phyloP scores from a whole-genome alignment of 2,888 invertebrate genomes.

The Philonicus albiceps region DNA sequence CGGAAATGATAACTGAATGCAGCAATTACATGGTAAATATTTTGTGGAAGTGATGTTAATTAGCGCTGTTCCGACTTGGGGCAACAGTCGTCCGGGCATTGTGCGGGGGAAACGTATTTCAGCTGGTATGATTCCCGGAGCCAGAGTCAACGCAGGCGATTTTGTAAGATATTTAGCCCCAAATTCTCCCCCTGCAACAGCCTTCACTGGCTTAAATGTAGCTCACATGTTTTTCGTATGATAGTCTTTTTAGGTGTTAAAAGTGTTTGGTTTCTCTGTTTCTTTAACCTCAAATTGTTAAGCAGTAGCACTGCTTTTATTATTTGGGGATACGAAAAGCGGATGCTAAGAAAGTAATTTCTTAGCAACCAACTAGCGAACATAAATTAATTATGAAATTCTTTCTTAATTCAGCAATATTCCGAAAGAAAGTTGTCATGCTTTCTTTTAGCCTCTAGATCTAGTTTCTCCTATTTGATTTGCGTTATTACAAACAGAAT shows the following conservation, averaged over 20 bases:
- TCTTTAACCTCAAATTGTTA: no score
- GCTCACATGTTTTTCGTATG: not conserved
- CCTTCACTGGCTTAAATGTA: no score
- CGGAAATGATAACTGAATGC: constrained; percentile 58
- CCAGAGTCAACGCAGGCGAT: not conserved
- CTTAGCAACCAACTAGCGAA: no score
- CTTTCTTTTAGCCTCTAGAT: no score
- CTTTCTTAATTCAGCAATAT: no score
- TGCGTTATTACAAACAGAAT: no score
- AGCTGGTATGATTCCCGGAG: not conserved
- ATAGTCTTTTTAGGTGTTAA: not conserved
- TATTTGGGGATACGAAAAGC: no score
- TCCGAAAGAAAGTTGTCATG: no score
- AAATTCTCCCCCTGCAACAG: not conserved
- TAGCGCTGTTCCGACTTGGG: not conserved
- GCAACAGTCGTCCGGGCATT: not conserved
- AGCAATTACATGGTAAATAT: constrained; percentile 54
- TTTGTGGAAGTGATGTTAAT: not conserved
- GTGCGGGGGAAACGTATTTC: not conserved
- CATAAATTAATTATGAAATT: no score
- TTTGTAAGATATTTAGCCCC: not conserved
- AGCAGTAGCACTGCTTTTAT: no score
- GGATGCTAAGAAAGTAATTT: no score
- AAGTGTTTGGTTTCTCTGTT: not conserved
- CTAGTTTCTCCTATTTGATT: no score